Evolutionary conservation across 2,888 invertebrate species (phyloP).

Genomic region (Pollenia angustigena): DNA sequence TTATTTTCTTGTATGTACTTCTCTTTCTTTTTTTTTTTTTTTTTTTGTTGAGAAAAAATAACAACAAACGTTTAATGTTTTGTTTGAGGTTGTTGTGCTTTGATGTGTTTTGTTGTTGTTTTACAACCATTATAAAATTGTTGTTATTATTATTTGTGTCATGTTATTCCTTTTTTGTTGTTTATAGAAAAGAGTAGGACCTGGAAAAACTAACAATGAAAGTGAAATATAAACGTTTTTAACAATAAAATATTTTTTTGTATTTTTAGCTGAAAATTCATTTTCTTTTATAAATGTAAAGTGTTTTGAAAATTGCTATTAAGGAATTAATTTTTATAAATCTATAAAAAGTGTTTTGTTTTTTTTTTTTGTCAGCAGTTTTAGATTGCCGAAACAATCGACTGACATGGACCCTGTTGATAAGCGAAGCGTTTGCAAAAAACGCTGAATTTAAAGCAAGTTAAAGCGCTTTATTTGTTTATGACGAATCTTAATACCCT

Average conservation of each 20-base stretch:
- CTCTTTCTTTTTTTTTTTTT: no score
- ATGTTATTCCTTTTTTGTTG: neutral
- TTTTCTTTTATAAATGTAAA: slow-evolving; percentile 25
- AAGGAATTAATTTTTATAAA: neutral
- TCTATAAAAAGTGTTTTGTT: neutral
- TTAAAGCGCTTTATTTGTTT: no score
- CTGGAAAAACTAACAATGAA: slow-evolving; percentile 29
- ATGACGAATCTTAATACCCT: no score
- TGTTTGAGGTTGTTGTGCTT: slow-evolving; percentile 31
- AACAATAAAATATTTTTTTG: slow-evolving; percentile 30
- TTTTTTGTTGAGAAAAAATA: neutral
- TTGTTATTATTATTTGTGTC: slow-evolving; percentile 11
- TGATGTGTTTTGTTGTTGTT: slow-evolving; percentile 10
- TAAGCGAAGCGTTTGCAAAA: no score
- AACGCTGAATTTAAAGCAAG: neutral
- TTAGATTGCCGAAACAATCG: neutral
- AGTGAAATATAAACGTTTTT: slow-evolving; percentile 50
- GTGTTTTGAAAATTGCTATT: neutral
- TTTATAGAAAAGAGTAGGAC: neutral
- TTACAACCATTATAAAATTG: slow-evolving; percentile 40
- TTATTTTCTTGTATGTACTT: slow-evolving; percentile 45
- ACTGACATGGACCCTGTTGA: slow-evolving; percentile 1
- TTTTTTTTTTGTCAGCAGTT: slow-evolving; percentile 22
- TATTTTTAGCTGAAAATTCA: slow-evolving; percentile 46
- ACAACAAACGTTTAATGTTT: slow-evolving; percentile 24